These are phyloP conservation scores for Gonocerus acuteangulatus DNA, from an alignment of 2,888 invertebrate species.

Conservation along the genomic window DNA sequence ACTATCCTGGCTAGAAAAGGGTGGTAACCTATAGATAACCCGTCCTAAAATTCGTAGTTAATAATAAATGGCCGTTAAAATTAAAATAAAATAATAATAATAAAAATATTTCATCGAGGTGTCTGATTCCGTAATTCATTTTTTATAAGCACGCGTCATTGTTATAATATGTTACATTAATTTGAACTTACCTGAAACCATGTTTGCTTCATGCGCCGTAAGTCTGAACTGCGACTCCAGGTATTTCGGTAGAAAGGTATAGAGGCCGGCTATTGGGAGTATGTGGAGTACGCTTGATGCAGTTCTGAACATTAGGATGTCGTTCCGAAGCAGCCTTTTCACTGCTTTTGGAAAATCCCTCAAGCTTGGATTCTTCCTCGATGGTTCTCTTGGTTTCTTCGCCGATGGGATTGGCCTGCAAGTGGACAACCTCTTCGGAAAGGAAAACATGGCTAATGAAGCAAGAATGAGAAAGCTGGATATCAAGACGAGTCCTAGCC, in stretches of 20 bases:
- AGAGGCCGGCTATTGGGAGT: conserved; percentile 83
- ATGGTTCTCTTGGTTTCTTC: conserved; percentile 9
- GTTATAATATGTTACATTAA: too few relatives aligned
- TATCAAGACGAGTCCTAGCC: conserved; percentile 84
- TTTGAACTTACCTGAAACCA: conserved; percentile 64
- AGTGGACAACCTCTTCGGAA: conserved; percentile 63
- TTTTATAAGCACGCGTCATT: too few relatives aligned
- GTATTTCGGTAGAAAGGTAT: conserved; percentile 89
- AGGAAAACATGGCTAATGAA: conserved; percentile 82
- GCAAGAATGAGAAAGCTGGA: conserved; percentile 74
- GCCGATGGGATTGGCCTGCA: conserved; percentile 30
- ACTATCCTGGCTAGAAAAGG: too few relatives aligned
- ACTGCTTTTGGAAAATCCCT: conserved; percentile 69
- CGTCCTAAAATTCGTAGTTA: too few relatives aligned
- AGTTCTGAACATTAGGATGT: conserved; percentile 84
- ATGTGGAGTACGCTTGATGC: conserved; percentile 85
- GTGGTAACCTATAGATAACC: too few relatives aligned
- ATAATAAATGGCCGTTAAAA: too few relatives aligned
- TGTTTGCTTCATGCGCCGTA: conserved; percentile 80
- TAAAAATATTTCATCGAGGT: too few relatives aligned
- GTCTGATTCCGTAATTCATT: too few relatives aligned
- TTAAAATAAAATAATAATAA: too few relatives aligned
- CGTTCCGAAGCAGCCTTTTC: conserved; percentile 73
- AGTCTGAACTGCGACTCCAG: conserved; percentile 85
- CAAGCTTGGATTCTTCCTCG: conserved; percentile 46